Percentiles rank a stretch among this genome's conserved stretches.
Conservation (phyloP, 2,113 vertebrate genomes). For the Promerops cafer region DNA sequence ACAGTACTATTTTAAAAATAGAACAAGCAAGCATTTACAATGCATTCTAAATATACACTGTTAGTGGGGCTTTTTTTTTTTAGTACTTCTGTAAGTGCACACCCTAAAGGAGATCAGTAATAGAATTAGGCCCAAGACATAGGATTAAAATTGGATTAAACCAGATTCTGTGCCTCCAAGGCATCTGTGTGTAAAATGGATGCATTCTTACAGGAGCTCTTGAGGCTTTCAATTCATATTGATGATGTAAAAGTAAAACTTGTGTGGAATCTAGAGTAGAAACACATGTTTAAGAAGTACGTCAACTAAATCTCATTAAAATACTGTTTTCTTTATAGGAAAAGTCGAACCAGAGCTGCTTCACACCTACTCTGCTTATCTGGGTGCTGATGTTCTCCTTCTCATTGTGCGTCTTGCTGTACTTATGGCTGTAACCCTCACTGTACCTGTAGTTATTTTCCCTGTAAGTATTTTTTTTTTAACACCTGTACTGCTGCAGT, state of each 20-base stretch:
- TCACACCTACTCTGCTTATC: slow-evolving; percentile 86
- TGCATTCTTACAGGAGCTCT: not conserved
- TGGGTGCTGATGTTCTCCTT: slow-evolving; percentile 81
- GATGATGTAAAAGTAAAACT: not conserved
- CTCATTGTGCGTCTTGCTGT: slow-evolving; percentile 93
- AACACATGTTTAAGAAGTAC: not conserved
- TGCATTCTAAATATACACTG: not conserved
- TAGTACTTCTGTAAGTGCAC: not conserved
- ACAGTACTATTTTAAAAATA: not conserved
- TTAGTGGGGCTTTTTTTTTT: not conserved
- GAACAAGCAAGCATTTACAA: not conserved
- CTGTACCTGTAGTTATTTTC: slow-evolving; percentile 95
- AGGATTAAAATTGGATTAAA: not conserved
- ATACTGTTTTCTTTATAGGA: slow-evolving; percentile 57
- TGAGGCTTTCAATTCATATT: not conserved
- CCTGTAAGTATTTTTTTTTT: slow-evolving; percentile 79
- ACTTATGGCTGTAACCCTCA: slow-evolving; percentile 90
- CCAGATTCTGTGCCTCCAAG: not conserved
- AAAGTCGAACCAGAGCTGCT: slow-evolving; percentile 87
- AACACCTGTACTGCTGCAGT: not conserved
- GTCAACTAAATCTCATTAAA: not conserved
- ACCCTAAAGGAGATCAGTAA: not conserved
- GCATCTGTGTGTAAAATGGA: not conserved
- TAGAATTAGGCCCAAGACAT: not conserved
- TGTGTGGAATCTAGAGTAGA: not conserved